Conservation (phyloP, 2,113 vertebrate species). For the Heteronetta atricapilla region DNA sequence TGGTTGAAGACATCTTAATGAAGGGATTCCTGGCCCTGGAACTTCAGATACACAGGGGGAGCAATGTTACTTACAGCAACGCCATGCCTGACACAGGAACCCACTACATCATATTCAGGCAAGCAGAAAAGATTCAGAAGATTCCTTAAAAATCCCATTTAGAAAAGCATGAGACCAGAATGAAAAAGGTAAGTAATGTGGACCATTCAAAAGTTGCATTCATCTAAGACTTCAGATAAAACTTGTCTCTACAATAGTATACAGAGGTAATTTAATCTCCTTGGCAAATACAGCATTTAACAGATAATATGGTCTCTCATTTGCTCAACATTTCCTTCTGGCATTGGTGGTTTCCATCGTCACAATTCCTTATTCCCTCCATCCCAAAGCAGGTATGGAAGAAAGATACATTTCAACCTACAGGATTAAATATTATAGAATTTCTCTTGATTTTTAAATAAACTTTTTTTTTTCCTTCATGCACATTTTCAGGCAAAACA, state of each 20-base stretch:
- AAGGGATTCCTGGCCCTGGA: neutral
- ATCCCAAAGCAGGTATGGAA: neutral
- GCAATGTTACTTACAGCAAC: neutral
- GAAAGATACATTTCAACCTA: neutral
- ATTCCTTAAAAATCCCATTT: neutral
- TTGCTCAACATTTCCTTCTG: neutral
- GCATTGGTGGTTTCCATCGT: neutral
- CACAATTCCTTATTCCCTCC: neutral
- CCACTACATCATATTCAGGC: neutral
- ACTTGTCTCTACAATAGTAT: neutral
- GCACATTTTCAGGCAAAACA: neutral
- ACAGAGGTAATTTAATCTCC: neutral
- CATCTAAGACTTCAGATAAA: neutral
- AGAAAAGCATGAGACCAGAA: neutral
- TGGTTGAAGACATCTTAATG: neutral
- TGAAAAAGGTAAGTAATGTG: neutral
- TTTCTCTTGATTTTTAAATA: neutral
- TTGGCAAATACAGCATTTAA: neutral
- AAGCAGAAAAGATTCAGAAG: neutral
- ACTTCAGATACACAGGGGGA: neutral
- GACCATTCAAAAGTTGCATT: neutral
- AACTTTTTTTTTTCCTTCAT: neutral
- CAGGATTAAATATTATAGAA: neutral
- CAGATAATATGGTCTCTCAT: neutral
- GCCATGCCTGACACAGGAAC: neutral